These are phyloP conservation scores for Uromys caudimaculatus DNA, from an alignment of 2,797 vertebrate species.

Conservation along the genomic window DNA sequence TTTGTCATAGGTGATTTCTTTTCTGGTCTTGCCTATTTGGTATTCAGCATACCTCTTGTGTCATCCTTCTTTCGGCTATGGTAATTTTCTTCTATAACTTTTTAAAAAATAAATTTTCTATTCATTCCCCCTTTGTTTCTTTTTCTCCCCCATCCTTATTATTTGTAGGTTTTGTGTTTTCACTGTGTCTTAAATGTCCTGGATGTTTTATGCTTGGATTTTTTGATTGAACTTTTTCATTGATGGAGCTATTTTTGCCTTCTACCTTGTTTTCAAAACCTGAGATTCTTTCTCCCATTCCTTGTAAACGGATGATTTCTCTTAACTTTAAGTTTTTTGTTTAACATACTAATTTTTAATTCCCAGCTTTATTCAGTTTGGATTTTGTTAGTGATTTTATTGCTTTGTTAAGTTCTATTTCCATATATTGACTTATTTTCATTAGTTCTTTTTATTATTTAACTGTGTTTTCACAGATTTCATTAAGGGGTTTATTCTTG, in stretches of 20 bases:
- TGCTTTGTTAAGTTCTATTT: background rate
- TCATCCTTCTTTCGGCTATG: background rate
- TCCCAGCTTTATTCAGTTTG: background rate
- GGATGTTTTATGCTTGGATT: background rate
- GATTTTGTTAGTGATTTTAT: background rate
- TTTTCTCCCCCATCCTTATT: background rate
- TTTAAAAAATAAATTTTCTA: background rate
- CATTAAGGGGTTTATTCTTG: background rate
- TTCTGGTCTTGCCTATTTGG: background rate
- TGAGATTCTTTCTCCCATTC: background rate
- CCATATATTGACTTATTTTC: background rate
- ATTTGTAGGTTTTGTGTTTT: background rate
- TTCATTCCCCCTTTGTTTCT: background rate
- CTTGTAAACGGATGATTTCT: background rate
- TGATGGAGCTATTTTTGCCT: background rate
- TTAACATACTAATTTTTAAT: background rate
- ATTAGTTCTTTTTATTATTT: background rate
- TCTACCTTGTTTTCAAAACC: background rate
- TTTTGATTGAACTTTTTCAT: background rate
- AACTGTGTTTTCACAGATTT: background rate
- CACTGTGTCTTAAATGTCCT: background rate
- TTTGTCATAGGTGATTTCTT: background rate
- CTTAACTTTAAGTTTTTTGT: background rate
- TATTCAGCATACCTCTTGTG: background rate
- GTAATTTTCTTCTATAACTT: background rate